Percentiles rank a stretch among this genome's conserved stretches.
phyloP scores from a whole-genome alignment of 1,140 invertebrate genomes.

The Camponotus vicinus region DNA sequence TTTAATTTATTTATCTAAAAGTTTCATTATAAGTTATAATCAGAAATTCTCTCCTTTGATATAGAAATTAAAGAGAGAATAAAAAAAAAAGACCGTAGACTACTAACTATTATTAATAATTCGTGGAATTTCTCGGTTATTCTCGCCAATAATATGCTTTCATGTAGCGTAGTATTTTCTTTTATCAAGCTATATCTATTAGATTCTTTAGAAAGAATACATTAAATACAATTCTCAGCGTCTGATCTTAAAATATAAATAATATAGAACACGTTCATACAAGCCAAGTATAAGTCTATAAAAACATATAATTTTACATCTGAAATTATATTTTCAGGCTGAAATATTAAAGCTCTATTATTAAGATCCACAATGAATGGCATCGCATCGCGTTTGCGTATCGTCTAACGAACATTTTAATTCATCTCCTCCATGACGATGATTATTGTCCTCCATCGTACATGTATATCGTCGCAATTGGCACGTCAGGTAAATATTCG shows the following conservation, averaged over 20 bases:
- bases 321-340: neutral
- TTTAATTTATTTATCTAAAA: constrained; percentile 29
- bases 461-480: neutral
- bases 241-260: neutral
- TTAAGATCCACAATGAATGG: neutral
- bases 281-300: neutral
- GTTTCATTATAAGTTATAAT: constrained; percentile 26
- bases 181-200: neutral
- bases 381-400: neutral
- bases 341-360: too few relatives aligned
- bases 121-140: neutral
- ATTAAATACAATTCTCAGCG: neutral
- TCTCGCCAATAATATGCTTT: neutral
- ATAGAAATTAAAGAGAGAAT: neutral
- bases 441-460: neutral
- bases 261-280: neutral
- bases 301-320: neutral
- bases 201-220: neutral
- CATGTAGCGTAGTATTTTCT: neutral
- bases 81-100: neutral
- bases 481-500: neutral
- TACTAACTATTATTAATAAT: neutral
- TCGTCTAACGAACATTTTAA: neutral
- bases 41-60: neutral
- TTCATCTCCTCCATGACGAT: neutral